A percentile compares a stretch with the other conserved stretches of the same genome.
Conservation (phyloP, 2,113 vertebrate species). For the Heterochromis multidens region DNA sequence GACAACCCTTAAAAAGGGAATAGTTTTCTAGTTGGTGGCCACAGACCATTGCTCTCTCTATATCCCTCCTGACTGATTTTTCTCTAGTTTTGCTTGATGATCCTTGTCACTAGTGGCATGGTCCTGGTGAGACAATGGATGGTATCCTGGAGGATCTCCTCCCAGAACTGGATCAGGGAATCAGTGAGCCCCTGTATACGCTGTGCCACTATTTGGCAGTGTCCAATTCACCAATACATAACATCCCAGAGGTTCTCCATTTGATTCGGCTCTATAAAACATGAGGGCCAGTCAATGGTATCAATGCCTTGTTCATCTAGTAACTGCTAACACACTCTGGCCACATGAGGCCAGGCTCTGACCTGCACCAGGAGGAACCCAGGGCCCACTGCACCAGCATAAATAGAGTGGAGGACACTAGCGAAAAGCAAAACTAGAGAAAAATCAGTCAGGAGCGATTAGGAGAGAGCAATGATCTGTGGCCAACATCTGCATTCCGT, state of each 20-base stretch:
- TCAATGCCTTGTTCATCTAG: background rate
- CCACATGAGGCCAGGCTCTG: too few relatives aligned
- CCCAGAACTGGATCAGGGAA: rapidly evolving
- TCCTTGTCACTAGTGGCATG: background rate
- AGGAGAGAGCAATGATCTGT: too few relatives aligned
- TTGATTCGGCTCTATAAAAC: background rate
- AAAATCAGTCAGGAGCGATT: too few relatives aligned
- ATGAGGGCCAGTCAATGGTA: background rate
- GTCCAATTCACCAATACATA: background rate
- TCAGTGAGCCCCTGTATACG: background rate
- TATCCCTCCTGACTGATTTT: background rate
- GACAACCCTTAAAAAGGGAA: background rate
- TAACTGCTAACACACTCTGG: too few relatives aligned
- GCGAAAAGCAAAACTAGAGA: background rate
- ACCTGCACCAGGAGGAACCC: too few relatives aligned
- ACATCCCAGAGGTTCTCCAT: background rate
- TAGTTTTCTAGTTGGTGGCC: background rate
- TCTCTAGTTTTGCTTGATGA: background rate
- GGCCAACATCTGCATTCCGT: too few relatives aligned
- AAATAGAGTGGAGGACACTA: background rate
- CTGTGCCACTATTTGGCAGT: background rate
- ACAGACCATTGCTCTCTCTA: background rate
- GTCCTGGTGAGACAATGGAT: background rate
- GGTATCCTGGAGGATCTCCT: background rate
- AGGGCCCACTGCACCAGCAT: too few relatives aligned